phyloP scores from a whole-genome alignment of 1,140 invertebrate species.

The Ceratitis capitata region DNA sequence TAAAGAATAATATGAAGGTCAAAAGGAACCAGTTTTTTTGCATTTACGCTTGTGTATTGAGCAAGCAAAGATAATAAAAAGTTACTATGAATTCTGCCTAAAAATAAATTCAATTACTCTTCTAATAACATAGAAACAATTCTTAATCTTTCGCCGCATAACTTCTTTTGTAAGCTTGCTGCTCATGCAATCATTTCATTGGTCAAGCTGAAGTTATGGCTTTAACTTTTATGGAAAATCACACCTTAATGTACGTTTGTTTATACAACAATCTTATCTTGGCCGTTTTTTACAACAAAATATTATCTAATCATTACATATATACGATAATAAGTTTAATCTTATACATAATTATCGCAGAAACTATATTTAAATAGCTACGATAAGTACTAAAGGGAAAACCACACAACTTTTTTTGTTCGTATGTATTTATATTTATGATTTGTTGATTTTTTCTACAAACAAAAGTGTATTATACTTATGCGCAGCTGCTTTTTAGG shows the following conservation, averaged over 20 bases:
- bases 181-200: no score
- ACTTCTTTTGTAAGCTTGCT: no score
- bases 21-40: background rate
- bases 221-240: no score
- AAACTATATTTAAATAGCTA: background rate
- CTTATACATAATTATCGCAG: background rate
- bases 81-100: no score
- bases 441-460: background rate
- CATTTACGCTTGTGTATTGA: no score
- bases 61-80: no score
- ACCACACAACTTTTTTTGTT: background rate
- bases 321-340: background rate
- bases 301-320: constrained; percentile 4
- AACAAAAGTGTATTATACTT: background rate
- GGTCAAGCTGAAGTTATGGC: no score
- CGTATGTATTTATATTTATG: background rate
- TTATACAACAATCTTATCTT: background rate
- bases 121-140: no score
- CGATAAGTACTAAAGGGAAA: background rate
- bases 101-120: no score
- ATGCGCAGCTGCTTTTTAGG: background rate
- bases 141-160: no score
- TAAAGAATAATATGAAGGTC: background rate
- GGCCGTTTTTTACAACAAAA: background rate
- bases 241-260: background rate